phyloP scores from a whole-genome alignment of 2,113 vertebrate genomes.

The Pteruthius melanotis region DNA sequence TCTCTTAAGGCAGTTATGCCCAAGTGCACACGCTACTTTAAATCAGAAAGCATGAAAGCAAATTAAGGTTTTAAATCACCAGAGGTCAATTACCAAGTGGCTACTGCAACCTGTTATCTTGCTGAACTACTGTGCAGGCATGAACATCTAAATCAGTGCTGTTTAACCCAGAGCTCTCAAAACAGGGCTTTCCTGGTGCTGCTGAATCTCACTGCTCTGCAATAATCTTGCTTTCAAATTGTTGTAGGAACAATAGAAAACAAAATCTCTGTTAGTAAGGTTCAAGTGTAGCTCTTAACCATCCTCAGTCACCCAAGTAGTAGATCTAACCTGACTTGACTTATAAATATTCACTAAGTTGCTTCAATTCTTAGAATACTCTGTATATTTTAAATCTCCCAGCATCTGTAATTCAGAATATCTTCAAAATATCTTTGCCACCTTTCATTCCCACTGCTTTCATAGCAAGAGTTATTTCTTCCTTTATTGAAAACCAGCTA shows the following conservation, averaged over 20 bases:
- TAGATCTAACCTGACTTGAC: background rate
- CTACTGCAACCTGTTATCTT: constrained; percentile 57
- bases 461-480: background rate
- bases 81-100: constrained; percentile 40
- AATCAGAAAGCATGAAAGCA: constrained; percentile 35
- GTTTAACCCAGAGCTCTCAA: constrained; percentile 22
- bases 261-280: background rate
- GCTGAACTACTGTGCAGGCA: background rate
- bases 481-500: background rate
- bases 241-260: background rate
- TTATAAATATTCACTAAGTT: background rate
- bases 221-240: constrained; percentile 10
- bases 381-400: background rate
- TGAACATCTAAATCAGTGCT: constrained; percentile 46
- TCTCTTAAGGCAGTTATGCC: constrained; percentile 25
- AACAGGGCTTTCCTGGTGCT: background rate
- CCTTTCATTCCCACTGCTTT: background rate
- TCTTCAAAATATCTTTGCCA: background rate
- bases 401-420: background rate
- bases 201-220: background rate
- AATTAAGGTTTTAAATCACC: constrained; percentile 59
- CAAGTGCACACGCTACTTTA: constrained; percentile 28
- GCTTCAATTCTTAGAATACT: background rate
- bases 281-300: background rate
- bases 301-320: background rate